Evolutionary conservation across 2,797 vertebrate genomes (phyloP).

Genomic region (Eulemur coronatus): DNA sequence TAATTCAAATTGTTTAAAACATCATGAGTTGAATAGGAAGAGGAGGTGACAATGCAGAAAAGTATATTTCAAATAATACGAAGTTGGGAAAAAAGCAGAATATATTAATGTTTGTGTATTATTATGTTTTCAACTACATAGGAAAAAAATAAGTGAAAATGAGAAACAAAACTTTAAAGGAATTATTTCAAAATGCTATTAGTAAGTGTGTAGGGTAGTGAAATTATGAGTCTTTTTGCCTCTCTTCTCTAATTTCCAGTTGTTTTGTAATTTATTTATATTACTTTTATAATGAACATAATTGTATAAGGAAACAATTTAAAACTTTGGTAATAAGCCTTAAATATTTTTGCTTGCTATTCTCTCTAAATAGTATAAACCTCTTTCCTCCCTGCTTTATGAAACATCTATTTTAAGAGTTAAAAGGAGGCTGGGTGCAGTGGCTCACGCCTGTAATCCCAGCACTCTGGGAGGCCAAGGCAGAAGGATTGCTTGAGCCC

Average conservation of each 20-base stretch:
- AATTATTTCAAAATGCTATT: background rate
- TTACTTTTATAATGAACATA: background rate
- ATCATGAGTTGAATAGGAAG: background rate
- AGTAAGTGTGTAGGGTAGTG: background rate
- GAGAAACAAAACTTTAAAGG: background rate
- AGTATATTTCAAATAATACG: background rate
- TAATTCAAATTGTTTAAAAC: background rate
- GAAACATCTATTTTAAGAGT: conserved; percentile 28
- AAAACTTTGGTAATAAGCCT: conserved; percentile 78
- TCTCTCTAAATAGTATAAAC: conserved; percentile 48
- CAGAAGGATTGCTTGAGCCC: background rate
- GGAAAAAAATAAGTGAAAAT: background rate
- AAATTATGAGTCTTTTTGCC: background rate
- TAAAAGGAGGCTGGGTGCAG: background rate
- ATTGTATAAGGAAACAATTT: conserved; percentile 81
- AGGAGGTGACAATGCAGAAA: conserved; percentile 1
- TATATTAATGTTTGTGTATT: background rate
- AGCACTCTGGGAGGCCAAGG: background rate
- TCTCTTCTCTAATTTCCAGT: background rate
- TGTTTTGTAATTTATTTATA: background rate
- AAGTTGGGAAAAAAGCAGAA: background rate
- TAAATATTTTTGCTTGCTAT: conserved; percentile 80
- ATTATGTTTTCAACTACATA: background rate
- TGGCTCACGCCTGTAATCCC: background rate
- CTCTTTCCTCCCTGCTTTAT: conserved; percentile 28